Evolutionary conservation across 1,140 invertebrate species (phyloP).

Genomic region (Pararge aegeria): DNA sequence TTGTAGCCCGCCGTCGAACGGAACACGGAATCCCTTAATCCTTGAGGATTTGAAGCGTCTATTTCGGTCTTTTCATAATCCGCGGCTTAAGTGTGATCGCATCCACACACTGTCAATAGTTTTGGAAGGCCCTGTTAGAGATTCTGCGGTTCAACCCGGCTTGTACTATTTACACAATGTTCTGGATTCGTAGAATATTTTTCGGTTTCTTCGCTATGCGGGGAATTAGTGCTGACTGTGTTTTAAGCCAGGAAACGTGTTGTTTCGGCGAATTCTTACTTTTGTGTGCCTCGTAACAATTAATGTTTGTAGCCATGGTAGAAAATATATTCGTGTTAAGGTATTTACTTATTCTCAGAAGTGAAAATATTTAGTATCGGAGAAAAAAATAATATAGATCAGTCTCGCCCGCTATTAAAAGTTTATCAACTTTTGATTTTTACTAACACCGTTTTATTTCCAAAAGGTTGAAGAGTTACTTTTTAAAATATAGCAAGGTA

Average conservation of each 20-base stretch:
- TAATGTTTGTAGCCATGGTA: too few relatives aligned
- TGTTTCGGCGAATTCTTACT: constrained; percentile 37
- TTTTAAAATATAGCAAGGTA: too few relatives aligned
- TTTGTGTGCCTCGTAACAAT: constrained; percentile 20
- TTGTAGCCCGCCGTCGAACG: constrained; percentile 71
- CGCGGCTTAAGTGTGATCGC: constrained; percentile 75
- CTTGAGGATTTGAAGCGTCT: constrained; percentile 74
- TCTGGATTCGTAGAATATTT: constrained; percentile 62
- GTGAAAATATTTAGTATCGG: too few relatives aligned
- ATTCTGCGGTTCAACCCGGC: constrained; percentile 74
- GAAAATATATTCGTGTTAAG: too few relatives aligned
- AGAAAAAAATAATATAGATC: too few relatives aligned
- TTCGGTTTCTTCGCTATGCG: constrained; percentile 65
- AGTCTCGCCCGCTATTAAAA: too few relatives aligned
- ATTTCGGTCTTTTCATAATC: constrained; percentile 79
- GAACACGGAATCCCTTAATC: constrained; percentile 77
- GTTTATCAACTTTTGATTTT: too few relatives aligned
- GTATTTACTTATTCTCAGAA: too few relatives aligned
- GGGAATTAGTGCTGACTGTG: constrained; percentile 34
- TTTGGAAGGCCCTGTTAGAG: constrained; percentile 68
- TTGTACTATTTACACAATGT: constrained; percentile 63
- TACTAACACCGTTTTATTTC: too few relatives aligned
- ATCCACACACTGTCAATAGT: constrained; percentile 79
- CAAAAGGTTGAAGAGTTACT: too few relatives aligned
- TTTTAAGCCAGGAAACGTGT: constrained; percentile 57